Percentiles rank a stretch among this genome's conserved stretches.
These are phyloP conservation scores for Stenolophus ochropezus DNA, from an alignment of 2,888 invertebrate species.

Conservation along the genomic window DNA sequence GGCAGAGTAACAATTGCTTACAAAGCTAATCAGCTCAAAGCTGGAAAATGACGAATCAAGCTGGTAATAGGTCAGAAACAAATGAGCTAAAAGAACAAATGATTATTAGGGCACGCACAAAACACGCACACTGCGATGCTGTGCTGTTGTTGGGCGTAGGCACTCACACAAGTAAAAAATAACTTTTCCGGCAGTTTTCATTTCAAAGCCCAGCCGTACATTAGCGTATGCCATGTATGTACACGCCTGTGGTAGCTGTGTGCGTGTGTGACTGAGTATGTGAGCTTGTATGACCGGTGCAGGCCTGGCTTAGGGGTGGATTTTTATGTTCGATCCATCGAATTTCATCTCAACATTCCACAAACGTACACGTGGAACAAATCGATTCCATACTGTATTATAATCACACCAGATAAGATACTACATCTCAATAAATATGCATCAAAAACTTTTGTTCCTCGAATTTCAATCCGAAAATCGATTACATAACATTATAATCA, in stretches of 20 bases:
- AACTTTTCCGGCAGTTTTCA: constrained; percentile 71
- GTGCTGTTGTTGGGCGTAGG: not conserved
- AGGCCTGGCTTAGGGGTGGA: not conserved
- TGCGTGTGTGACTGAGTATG: constrained; percentile 15
- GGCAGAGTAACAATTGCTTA: not conserved
- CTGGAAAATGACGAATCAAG: constrained; percentile 38
- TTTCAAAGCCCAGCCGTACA: constrained; percentile 64
- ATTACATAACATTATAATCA: too few relatives aligned
- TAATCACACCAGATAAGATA: too few relatives aligned
- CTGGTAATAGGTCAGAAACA: constrained; percentile 57
- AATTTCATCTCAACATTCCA: too few relatives aligned
- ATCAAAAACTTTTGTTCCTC: too few relatives aligned
- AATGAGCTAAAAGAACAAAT: constrained; percentile 59
- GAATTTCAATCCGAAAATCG: too few relatives aligned
- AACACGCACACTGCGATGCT: constrained; percentile 25
- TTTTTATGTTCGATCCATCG: not conserved
- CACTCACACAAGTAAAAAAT: constrained; percentile 64
- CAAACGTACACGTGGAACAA: too few relatives aligned
- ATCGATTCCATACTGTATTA: too few relatives aligned
- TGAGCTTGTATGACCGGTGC: not conserved
- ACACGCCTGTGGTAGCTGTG: constrained; percentile 6
- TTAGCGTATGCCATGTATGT: constrained; percentile 38
- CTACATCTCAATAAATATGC: too few relatives aligned
- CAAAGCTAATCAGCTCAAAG: constrained; percentile 34
- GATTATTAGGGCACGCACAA: constrained; percentile 60